These are phyloP conservation scores for Eulemur albifrons DNA, from an alignment of 2,797 vertebrate genomes.

Conservation along the genomic window DNA sequence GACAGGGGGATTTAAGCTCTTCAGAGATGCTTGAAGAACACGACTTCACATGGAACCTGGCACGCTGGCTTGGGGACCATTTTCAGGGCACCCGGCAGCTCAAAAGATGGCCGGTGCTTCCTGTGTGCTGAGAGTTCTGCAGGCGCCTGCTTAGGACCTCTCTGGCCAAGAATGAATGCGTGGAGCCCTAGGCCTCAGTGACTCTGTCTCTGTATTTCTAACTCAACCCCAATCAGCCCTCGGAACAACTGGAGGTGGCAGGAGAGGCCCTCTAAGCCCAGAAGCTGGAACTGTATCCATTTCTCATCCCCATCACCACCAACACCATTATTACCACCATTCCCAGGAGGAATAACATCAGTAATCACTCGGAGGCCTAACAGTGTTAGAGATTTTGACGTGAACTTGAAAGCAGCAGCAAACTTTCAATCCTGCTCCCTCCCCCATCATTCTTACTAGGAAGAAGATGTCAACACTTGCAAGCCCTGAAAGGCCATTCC, in stretches of 20 bases:
- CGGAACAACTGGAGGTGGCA: background rate
- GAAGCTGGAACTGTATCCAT: background rate
- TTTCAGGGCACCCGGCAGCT: background rate
- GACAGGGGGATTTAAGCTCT: background rate
- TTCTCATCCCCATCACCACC: background rate
- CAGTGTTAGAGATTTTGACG: background rate
- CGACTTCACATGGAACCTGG: background rate
- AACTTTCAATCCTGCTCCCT: background rate
- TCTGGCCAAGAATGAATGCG: background rate
- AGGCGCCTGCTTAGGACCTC: background rate
- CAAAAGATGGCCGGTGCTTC: background rate
- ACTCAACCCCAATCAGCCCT: background rate
- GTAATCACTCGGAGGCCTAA: background rate
- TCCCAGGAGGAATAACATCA: background rate
- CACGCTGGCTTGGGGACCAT: background rate
- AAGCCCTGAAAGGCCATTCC: background rate
- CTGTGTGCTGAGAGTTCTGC: background rate
- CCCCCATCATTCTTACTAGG: background rate
- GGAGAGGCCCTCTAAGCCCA: background rate
- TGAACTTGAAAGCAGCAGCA: conserved; percentile 7
- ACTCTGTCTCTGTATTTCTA: background rate
- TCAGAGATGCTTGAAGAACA: background rate
- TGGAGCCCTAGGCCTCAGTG: background rate
- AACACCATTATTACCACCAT: background rate
- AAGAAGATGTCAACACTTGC: background rate